Base-by-base conservation (phyloP, 2,888 invertebrate genomes). In the Lithophane socia region DNA sequence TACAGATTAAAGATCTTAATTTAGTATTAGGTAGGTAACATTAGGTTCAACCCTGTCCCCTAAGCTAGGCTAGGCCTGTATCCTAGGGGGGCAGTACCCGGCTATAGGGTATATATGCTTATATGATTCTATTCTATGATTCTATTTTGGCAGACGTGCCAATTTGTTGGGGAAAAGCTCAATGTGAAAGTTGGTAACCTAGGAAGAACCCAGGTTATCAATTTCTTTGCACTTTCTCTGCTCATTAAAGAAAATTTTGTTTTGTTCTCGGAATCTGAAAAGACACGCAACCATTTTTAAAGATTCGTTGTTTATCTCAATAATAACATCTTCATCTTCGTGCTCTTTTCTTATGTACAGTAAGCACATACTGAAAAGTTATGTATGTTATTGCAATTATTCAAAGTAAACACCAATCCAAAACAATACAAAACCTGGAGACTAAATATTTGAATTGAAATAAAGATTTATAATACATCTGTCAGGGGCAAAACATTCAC, bases 401-500 rank as follows among this genome's bases (percentile, higher is more conserved):
- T 49, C 24, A 56, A 77, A 52, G 44, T 42, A 77, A 68, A 78
- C 44, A 82, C 8, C 24, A 24, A 13, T 66, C n/a, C n/a, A 73
- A 73, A 29, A 63, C 8, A 0, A 56, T 77, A 86, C 84, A 86
- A 79, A 79, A 73, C 77, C 88, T 76, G 66, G 68, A n/a, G 56
- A 5, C 63, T 24, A 66, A 82, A 81, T 71, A 81, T 79, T 70
- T 56, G 44, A 54, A 80, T 76, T 79, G 54, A 78, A 89, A 82
- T 80, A 85, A 80, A 86, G 84, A 85, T 78, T 73, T 79, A 75
- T 56, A 56, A 52, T 79, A 87, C 85, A 85, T 79, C 88, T 89
- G 92, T 89, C 92, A 91, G 66, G 52, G 82, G 75, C 88, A 89
- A 83, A 85, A 85, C 80, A 83, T 68, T 68, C 74, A 65, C 66